Evolutionary conservation across 2,888 invertebrate species (phyloP).

Genomic region (Sepioteuthis lessoniana): DNA sequence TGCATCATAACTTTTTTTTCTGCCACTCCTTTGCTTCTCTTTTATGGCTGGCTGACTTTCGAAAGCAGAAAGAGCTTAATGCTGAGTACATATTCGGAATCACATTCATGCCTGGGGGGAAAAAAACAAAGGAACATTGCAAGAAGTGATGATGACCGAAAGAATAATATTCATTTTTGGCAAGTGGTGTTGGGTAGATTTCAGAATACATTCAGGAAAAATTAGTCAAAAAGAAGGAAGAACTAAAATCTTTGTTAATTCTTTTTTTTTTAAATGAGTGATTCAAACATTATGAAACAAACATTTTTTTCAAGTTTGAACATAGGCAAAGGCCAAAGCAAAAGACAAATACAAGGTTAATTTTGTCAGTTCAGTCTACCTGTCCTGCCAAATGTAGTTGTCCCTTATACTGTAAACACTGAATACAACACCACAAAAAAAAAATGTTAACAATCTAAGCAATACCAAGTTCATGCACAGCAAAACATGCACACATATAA

Average conservation of each 20-base stretch:
- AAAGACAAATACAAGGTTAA: neutral
- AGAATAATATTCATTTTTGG: neutral
- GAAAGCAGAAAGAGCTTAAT: slow-evolving; percentile 43
- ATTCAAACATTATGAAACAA: slow-evolving; percentile 10
- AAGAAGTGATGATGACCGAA: slow-evolving; percentile 34
- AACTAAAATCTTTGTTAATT: neutral
- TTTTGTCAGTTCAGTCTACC: slow-evolving; percentile 46
- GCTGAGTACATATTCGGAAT: slow-evolving; percentile 36
- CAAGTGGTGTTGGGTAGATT: neutral
- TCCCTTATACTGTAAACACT: slow-evolving; percentile 21
- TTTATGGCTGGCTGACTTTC: neutral
- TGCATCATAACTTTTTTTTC: neutral
- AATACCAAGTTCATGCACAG: slow-evolving; percentile 45
- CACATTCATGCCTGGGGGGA: slow-evolving; percentile 43
- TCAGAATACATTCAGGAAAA: neutral
- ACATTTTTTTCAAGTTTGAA: neutral
- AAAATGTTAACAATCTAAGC: neutral
- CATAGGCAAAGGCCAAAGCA: neutral
- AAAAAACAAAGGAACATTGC: slow-evolving; percentile 36
- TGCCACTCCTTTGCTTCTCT: slow-evolving; percentile 47
- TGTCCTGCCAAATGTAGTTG: slow-evolving; percentile 39
- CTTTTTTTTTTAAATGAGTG: neutral
- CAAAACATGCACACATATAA: slow-evolving; percentile 38
- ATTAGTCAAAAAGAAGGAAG: neutral
- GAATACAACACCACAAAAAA: slow-evolving; percentile 17